Conservation (phyloP, 2,797 vertebrate genomes). For the Kryptolebias ocellatus region DNA sequence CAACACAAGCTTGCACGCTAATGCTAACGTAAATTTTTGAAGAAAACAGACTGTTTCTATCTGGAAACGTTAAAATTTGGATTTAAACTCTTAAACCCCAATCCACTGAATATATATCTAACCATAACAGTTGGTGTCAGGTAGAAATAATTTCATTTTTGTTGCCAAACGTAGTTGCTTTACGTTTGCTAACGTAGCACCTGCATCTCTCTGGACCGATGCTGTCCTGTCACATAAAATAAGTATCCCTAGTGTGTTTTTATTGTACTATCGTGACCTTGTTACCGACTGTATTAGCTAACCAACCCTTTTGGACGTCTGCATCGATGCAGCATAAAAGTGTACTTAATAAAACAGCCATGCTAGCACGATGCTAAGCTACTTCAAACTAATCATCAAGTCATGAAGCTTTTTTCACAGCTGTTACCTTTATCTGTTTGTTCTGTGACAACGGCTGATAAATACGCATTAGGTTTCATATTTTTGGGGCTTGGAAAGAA, state of each 20-base stretch:
- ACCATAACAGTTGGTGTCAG: neutral
- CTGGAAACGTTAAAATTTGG: neutral
- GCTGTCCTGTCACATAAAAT: neutral
- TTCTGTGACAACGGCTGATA: too few relatives aligned
- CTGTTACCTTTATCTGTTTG: too few relatives aligned
- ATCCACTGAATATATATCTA: rapidly evolving
- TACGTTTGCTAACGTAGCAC: conserved; percentile 38
- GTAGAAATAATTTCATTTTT: neutral
- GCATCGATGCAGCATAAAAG: too few relatives aligned
- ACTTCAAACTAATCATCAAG: too few relatives aligned
- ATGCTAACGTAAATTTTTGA: conserved; percentile 20
- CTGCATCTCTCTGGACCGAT: neutral
- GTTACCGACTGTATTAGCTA: too few relatives aligned
- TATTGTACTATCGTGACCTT: too few relatives aligned
- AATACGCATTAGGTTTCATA: too few relatives aligned
- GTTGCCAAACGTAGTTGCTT: neutral
- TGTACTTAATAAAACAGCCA: too few relatives aligned
- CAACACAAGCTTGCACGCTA: conserved; percentile 41
- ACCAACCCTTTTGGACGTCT: too few relatives aligned
- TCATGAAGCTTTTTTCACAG: too few relatives aligned
- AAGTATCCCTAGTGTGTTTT: neutral
- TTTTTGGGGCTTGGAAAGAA: too few relatives aligned
- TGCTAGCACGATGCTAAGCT: too few relatives aligned
- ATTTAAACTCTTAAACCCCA: neutral
- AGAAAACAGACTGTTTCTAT: neutral